These are phyloP conservation scores for Ecliptopera silaceata DNA, from an alignment of 2,888 invertebrate species.

Conservation along the genomic window DNA sequence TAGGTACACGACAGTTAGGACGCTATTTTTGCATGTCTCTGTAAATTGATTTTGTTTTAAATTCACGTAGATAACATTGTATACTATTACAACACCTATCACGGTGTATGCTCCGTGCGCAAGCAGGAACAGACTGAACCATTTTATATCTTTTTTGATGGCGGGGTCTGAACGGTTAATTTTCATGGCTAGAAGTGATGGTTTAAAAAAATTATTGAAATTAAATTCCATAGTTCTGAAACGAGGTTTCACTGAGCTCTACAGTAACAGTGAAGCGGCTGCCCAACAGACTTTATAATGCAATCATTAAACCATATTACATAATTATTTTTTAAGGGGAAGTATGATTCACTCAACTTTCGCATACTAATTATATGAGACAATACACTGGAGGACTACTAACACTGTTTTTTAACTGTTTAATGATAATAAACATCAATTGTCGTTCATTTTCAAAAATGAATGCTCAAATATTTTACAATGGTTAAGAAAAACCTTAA, in stretches of 20 bases:
- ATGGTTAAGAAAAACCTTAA: too few relatives aligned
- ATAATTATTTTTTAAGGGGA: too few relatives aligned
- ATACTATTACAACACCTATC: constrained; percentile 12
- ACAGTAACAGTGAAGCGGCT: too few relatives aligned
- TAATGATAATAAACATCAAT: too few relatives aligned
- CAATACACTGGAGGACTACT: too few relatives aligned
- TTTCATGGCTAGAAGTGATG: constrained; percentile 25
- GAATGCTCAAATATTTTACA: too few relatives aligned
- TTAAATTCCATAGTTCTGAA: constrained; percentile 34
- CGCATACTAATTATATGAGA: too few relatives aligned
- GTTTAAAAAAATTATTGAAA: constrained; percentile 36
- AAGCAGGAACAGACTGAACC: constrained; percentile 29
- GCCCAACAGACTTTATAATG: too few relatives aligned
- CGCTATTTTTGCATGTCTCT: constrained; percentile 35
- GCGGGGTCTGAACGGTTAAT: constrained; percentile 34
- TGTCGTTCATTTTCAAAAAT: too few relatives aligned
- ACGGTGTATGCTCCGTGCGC: constrained; percentile 20
- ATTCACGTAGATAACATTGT: constrained; percentile 34
- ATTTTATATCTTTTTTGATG: constrained; percentile 33
- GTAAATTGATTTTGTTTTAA: constrained; percentile 34
- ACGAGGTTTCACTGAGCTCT: background rate
- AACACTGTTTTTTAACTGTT: too few relatives aligned
- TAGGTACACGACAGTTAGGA: constrained; percentile 28
- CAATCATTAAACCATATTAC: too few relatives aligned
- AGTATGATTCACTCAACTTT: too few relatives aligned